Evolutionary conservation across 2,888 invertebrate species (phyloP), one percentile per base, ranked within the genome.

Genomic region (Brassicogethes aeneus): DNA sequence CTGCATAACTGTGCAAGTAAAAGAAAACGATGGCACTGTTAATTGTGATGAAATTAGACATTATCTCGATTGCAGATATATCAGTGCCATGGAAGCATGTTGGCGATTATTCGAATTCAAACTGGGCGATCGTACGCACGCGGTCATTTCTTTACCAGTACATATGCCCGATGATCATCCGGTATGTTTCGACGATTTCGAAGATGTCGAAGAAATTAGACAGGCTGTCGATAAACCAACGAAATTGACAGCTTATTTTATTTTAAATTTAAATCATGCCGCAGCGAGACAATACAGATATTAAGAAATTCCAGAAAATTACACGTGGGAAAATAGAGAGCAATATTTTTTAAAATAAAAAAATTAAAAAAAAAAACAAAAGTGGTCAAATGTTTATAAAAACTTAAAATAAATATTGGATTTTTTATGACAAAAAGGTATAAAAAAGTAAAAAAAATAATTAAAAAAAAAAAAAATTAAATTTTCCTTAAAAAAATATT

Each of bases 81-180:
- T 42, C 8, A 33, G 38, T 42, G 16, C 42, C 12, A 33, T 16
- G 12, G 38, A 42, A 10, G 42, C 39, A 10, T 16, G 15, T 3
- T 41, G 37, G 41, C 36, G 33, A n/a, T 3, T 37, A 12, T 31
- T 41, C 5, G 41, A 34, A 49, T 60, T 42, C 15, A 16, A 36
- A 14, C 41, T 49, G 53, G 48, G 47, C 36, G 48, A 44, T 32
- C 45, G 55, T 17, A 56, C 57, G 1, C 64, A 67, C 47, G 33
- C 55, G 1, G 48, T 66, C 7, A 42, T 46, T 3, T 32, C 57
- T 23, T 42, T 67, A 12, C 53, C 59, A 5, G 56, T 67, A 12
- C 62, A 68, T 51, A 46, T 65, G 14, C 60, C 59, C 2, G 40
- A 48, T 34, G 36, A 45, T 23, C 46, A 52, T 31, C 14, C n/a